Percentiles rank a stretch among this genome's conserved stretches.
Evolutionary conservation across 2,888 invertebrate species (phyloP).

Genomic region (Xestoiulus laeticollis): DNA sequence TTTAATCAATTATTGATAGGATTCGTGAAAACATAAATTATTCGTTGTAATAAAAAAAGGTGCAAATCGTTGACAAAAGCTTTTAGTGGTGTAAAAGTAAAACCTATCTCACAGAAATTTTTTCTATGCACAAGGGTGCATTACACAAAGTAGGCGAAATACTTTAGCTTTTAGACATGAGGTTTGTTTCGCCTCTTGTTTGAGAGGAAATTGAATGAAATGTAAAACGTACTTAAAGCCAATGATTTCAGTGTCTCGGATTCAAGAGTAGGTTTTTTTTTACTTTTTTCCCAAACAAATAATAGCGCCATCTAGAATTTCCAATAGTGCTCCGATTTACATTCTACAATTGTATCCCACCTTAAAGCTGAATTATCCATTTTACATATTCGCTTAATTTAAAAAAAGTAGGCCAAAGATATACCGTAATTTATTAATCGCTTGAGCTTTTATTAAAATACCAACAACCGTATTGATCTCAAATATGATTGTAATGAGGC

Average conservation of each 20-base stretch:
- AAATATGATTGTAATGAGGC: too few species aligned
- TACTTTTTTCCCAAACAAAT: background rate
- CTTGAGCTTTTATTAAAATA: too few species aligned
- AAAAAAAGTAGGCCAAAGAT: too few species aligned
- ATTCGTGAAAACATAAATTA: background rate
- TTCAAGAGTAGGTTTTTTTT: background rate
- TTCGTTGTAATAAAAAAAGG: background rate
- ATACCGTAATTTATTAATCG: too few species aligned
- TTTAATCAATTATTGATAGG: background rate
- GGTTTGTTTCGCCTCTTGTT: background rate
- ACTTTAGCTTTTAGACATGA: background rate
- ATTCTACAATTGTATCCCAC: background rate
- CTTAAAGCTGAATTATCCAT: background rate
- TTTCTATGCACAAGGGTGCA: background rate
- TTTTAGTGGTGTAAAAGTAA: background rate
- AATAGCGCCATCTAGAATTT: background rate
- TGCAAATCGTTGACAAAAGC: background rate
- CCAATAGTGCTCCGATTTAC: background rate
- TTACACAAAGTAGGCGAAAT: background rate
- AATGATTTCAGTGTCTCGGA: background rate
- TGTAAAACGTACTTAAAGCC: background rate
- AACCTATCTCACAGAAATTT: background rate
- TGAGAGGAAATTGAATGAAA: background rate
- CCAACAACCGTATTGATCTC: too few species aligned
- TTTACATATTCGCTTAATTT: too few species aligned